phyloP scores from a whole-genome alignment of 2,888 invertebrate genomes.

The Dorcus parallelipipedus region DNA sequence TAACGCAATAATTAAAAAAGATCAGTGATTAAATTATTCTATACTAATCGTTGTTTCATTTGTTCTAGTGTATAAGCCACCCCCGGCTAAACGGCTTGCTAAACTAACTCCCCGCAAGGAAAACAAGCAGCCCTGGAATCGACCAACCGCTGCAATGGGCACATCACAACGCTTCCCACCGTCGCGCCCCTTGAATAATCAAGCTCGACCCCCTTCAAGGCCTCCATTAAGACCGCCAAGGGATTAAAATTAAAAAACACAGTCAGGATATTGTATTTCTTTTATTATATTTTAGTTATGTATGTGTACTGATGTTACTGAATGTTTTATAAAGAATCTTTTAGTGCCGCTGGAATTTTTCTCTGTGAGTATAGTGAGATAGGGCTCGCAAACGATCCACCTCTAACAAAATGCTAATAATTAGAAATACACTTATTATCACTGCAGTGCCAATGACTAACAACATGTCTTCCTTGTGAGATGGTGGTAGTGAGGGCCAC shows the following conservation, averaged over 20 bases:
- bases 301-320: too few relatives aligned
- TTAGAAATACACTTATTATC: not conserved
- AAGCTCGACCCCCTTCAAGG: not conserved
- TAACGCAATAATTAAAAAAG: slow-evolving; percentile 11
- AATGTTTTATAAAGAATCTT: too few relatives aligned
- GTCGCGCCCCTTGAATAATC: not conserved
- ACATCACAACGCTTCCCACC: slow-evolving; percentile 18
- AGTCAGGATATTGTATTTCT: too few relatives aligned
- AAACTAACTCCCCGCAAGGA: slow-evolving; percentile 16
- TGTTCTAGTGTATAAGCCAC: slow-evolving; percentile 29
- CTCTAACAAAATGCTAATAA: not conserved
- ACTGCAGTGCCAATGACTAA: not conserved
- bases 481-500: not conserved
- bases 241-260: not conserved
- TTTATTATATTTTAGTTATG: too few relatives aligned
- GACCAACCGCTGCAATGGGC: slow-evolving; percentile 21
- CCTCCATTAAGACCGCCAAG: not conserved
- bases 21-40: slow-evolving; percentile 9
- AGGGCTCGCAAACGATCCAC: not conserved
- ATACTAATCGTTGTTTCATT: slow-evolving; percentile 10
- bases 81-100: slow-evolving; percentile 21
- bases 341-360: too few relatives aligned
- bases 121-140: slow-evolving; percentile 3
- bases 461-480: not conserved
- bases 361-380: too few relatives aligned